A percentile compares a stretch with the other conserved stretches of the same genome.
These are phyloP conservation scores for Butastur rufipennis DNA, from an alignment of 2,113 vertebrate species.

Conservation along the genomic window DNA sequence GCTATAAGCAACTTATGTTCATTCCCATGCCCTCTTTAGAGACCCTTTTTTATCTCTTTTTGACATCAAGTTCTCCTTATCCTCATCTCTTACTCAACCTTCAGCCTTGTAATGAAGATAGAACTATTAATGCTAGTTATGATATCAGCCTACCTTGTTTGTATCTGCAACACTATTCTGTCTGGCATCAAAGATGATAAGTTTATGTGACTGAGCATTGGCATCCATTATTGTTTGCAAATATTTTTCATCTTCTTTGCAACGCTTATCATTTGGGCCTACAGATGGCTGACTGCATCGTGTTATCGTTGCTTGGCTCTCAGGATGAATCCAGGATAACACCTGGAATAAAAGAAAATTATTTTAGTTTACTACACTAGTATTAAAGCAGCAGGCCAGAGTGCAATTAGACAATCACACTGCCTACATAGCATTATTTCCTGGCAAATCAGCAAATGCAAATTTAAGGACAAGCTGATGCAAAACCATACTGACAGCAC, in stretches of 20 bases:
- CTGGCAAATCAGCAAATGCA: not conserved
- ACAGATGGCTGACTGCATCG: conserved; percentile 93
- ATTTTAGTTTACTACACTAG: not conserved
- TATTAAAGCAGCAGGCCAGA: not conserved
- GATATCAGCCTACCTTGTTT: conserved; percentile 83
- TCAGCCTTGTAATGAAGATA: not conserved
- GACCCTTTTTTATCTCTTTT: not conserved
- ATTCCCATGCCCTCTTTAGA: not conserved
- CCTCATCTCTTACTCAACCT: not conserved
- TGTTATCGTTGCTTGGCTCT: conserved; percentile 92
- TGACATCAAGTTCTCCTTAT: not conserved
- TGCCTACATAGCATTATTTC: not conserved
- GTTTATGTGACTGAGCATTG: conserved; percentile 96
- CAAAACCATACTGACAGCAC: not conserved
- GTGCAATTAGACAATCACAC: not conserved
- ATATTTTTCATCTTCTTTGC: conserved; percentile 95
- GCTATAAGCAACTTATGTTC: not conserved
- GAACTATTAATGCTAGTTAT: not conserved
- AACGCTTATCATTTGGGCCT: conserved; percentile 88
- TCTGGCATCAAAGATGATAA: conserved; percentile 92
- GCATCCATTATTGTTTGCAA: conserved; percentile 96
- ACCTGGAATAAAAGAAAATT: conserved; percentile 73
- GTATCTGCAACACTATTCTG: conserved; percentile 87
- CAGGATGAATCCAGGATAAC: conserved; percentile 96
- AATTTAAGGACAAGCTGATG: not conserved